Percentiles rank a stretch among this genome's conserved stretches.
Conservation (phyloP, 2,888 invertebrate species). For the Sepiola atlantica region DNA sequence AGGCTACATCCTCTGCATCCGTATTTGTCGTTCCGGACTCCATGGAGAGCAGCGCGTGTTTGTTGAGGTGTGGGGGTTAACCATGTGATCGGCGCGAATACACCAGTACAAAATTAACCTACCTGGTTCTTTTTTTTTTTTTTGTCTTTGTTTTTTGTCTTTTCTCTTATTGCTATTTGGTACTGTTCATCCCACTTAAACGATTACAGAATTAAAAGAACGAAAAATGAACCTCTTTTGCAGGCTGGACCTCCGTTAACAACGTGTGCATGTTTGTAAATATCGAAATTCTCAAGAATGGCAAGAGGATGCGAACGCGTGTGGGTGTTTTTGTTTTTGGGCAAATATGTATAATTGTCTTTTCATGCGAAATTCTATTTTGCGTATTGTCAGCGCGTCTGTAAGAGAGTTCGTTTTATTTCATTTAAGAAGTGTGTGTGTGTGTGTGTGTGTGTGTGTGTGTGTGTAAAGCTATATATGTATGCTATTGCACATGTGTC, state of each 20-base stretch:
- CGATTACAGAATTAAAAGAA: neutral
- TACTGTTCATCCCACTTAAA: neutral
- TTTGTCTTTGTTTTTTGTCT: neutral
- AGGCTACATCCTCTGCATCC: neutral
- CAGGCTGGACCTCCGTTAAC: neutral
- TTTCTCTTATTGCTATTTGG: neutral
- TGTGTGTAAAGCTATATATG: neutral
- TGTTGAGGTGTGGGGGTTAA: neutral
- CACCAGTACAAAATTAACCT: neutral
- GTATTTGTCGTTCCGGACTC: neutral
- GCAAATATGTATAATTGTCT: neutral
- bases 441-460: neutral
- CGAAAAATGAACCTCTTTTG: neutral
- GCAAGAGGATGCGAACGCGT: neutral
- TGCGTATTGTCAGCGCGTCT: neutral
- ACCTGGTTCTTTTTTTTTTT: neutral
- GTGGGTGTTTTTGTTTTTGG: neutral
- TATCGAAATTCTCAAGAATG: neutral
- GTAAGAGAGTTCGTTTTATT: neutral
- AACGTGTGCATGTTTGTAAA: neutral
- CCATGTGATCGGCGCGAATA: constrained; percentile 32
- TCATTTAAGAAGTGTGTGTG: neutral
- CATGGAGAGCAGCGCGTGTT: neutral
- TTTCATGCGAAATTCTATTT: neutral
- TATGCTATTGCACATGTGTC: neutral